Evolutionary conservation across 1,140 invertebrate genomes (phyloP).

Genomic region (Tetramorium alpestre): DNA sequence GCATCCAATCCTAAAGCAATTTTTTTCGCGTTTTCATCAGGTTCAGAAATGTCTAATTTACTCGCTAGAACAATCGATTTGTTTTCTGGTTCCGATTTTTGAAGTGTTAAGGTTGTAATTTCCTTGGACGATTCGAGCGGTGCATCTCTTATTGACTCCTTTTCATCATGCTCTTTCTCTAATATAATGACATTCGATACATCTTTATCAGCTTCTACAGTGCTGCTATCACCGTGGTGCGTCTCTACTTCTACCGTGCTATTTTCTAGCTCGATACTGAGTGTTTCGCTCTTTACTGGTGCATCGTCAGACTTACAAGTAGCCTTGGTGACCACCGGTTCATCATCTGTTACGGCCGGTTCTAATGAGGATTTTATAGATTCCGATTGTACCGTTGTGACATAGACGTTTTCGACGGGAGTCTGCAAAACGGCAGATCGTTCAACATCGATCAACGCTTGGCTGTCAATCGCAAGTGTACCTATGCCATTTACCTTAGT

Average conservation of each 20-base stretch:
- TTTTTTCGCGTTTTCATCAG: slow-evolving; percentile 37
- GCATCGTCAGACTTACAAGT: slow-evolving; percentile 84
- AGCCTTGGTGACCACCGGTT: slow-evolving; percentile 72
- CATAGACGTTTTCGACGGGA: slow-evolving; percentile 65
- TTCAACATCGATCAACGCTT: slow-evolving; percentile 78
- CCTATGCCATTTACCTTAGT: slow-evolving; percentile 75
- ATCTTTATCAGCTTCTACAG: slow-evolving; percentile 78
- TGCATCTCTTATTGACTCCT: background rate
- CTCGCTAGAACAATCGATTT: background rate
- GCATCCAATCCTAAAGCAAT: background rate
- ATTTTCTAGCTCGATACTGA: slow-evolving; percentile 79
- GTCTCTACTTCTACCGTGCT: slow-evolving; percentile 84
- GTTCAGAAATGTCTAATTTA: slow-evolving; percentile 4
- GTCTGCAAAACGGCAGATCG: slow-evolving; percentile 76
- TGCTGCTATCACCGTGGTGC: slow-evolving; percentile 82
- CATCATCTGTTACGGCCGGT: slow-evolving; percentile 64
- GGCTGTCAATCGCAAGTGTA: slow-evolving; percentile 44
- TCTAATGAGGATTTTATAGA: slow-evolving; percentile 64
- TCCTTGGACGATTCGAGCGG: background rate
- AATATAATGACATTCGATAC: slow-evolving; percentile 73
- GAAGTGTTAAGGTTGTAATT: background rate
- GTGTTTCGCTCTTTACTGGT: slow-evolving; percentile 79
- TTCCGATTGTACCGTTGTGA: slow-evolving; percentile 40
- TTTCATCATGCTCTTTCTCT: slow-evolving; percentile 51
- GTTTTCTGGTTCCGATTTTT: background rate